Evolutionary conservation across 1,140 invertebrate species (phyloP).

Genomic region (Goniozus legneri): DNA sequence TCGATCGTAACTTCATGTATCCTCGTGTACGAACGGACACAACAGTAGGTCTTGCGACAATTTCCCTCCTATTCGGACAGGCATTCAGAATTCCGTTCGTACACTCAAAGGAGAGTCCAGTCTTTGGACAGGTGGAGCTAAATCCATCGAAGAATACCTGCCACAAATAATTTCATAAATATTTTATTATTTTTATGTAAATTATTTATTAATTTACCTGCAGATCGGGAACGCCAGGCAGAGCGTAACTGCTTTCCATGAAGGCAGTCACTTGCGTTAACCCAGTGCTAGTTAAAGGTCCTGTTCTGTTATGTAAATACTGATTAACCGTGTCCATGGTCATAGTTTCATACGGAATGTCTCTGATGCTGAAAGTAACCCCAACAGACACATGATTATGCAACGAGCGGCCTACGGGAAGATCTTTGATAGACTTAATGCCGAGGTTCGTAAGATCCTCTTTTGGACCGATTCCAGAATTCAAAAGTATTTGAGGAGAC

Average conservation of each 20-base stretch:
- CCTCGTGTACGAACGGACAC: slow-evolving; percentile 36
- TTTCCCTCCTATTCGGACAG: slow-evolving; percentile 37
- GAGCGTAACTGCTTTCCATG: slow-evolving; percentile 38
- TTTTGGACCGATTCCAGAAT: slow-evolving; percentile 67
- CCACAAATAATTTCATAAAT: slow-evolving; percentile 6
- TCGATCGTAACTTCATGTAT: slow-evolving; percentile 47
- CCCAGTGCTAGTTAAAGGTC: slow-evolving; percentile 51
- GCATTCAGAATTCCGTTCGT: slow-evolving; percentile 24
- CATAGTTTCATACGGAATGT: slow-evolving; percentile 37
- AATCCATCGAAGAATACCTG: slow-evolving; percentile 52
- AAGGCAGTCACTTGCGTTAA: slow-evolving; percentile 53
- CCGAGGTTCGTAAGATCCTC: slow-evolving; percentile 55
- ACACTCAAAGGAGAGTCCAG: slow-evolving; percentile 42
- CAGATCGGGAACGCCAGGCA: slow-evolving; percentile 36
- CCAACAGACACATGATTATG: slow-evolving; percentile 55
- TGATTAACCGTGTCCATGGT: slow-evolving; percentile 42
- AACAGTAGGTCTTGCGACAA: slow-evolving; percentile 41
- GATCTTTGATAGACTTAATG: slow-evolving; percentile 51
- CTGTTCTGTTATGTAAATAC: slow-evolving; percentile 42
- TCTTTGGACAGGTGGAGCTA: slow-evolving; percentile 39
- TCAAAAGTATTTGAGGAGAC: slow-evolving; percentile 66
- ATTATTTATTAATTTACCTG: slow-evolving; percentile 10
- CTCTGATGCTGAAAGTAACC: slow-evolving; percentile 44
- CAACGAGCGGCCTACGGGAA: slow-evolving; percentile 60
- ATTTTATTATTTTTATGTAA: background rate